A percentile compares a stretch with the other conserved stretches of the same genome.
Conservation (phyloP, 2,888 invertebrate species). For the Xestia ashworthii region DNA sequence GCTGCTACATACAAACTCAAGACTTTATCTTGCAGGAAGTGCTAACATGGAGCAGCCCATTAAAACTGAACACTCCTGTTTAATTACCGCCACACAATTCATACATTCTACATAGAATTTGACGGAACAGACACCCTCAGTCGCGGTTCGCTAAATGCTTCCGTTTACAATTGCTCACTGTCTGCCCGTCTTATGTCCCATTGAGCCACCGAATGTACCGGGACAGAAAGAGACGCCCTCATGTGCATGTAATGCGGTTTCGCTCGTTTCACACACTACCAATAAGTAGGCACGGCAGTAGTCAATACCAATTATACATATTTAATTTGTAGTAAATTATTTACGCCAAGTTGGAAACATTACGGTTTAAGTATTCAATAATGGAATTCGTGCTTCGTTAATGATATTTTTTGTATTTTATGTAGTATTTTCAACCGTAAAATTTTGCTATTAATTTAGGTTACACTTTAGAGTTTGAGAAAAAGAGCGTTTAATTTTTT, state of each 20-base stretch:
- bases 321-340: slow-evolving; percentile 54
- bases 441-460: neutral
- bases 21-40: slow-evolving; percentile 1
- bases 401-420: slow-evolving; percentile 17
- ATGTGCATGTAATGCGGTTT: slow-evolving; percentile 53
- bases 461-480: neutral
- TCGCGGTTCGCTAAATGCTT: slow-evolving; percentile 64
- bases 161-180: slow-evolving; percentile 71
- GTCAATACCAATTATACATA: slow-evolving; percentile 44
- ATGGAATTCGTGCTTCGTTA: slow-evolving; percentile 42
- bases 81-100: slow-evolving; percentile 46
- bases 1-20: neutral
- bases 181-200: slow-evolving; percentile 61
- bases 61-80: slow-evolving; percentile 7
- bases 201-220: slow-evolving; percentile 52
- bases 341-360: slow-evolving; percentile 37
- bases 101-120: slow-evolving; percentile 34
- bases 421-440: neutral
- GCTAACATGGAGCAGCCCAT: neutral
- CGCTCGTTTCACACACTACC: slow-evolving; percentile 52
- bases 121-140: slow-evolving; percentile 42
- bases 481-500: neutral
- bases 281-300: slow-evolving; percentile 34
- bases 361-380: slow-evolving; percentile 29
- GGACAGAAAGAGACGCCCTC: slow-evolving; percentile 61